Base-by-base conservation (phyloP, 1,140 invertebrate genomes). In the Mamestra configurata region DNA sequence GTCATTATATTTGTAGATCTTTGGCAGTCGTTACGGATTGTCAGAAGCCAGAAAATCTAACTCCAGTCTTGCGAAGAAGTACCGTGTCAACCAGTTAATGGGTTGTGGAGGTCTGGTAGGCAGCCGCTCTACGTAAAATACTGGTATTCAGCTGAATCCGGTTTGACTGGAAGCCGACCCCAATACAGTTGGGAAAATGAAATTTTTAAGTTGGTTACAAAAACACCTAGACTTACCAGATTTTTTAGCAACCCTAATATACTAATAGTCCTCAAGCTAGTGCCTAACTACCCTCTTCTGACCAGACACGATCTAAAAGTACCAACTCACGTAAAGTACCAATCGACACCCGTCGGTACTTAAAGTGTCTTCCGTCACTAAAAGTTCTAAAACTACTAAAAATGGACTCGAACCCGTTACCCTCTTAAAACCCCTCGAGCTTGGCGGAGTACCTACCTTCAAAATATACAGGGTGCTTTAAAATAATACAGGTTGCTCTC, bases 261-360 rank as follows among this genome's bases (percentile, higher is more conserved):
- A 66, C 43, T 46, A 61, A 35, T n/a, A 8, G 31, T 68, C 20
- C 4, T 46, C 22, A 8, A 66, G 7, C 61, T 18, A 31, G 27
- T 31, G 27, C 11, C 40, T 43, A 43, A 66, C 15, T 53, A n/a
- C 49, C 49, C 20, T 35, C 49, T 35, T 35, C 15, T n/a, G 46
- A 35, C 6, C 68, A 51, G 27, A 53, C 46, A 37, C 10, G 18
- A 35, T 53, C 46, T 53, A 72, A 68, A 68, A 68, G 64, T 68
- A 68, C 64, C 64, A 68, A 24, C 22, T 27, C 37, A 68, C 11
- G 40, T 68, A 68, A 68, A 68, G 68, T 35, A 53, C 68, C 68
- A 31, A 72, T 20, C 49, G n/a, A 72, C 24, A 35, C 15, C 27
- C 68, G 27, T 35, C 24, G 8, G 20, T 57, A 43, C 59, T 66